These are phyloP conservation scores for Acheta domesticus DNA, from an alignment of 2,888 invertebrate genomes.

Conservation along the genomic window DNA sequence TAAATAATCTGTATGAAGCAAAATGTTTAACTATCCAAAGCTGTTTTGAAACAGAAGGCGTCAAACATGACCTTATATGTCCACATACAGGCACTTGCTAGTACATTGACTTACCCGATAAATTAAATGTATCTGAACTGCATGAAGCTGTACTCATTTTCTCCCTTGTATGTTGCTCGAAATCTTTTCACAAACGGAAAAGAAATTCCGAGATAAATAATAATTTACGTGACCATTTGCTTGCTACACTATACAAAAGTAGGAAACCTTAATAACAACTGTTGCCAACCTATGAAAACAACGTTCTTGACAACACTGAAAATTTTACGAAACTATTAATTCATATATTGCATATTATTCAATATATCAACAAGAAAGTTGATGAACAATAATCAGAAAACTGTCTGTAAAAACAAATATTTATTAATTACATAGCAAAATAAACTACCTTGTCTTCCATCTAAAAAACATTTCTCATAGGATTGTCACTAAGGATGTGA, in stretches of 20 bases:
- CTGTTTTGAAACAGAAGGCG: neutral
- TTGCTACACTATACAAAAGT: slow-evolving; percentile 10
- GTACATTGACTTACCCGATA: slow-evolving; percentile 36
- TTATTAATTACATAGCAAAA: neutral
- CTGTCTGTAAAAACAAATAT: too few relatives aligned
- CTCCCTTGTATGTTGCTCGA: slow-evolving; percentile 31
- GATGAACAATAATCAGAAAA: too few relatives aligned
- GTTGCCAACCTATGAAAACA: neutral
- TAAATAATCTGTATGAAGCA: too few relatives aligned
- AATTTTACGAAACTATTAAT: neutral
- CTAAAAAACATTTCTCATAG: neutral
- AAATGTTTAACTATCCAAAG: too few relatives aligned
- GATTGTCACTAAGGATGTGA: neutral
- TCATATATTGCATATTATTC: too few relatives aligned
- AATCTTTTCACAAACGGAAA: slow-evolving; percentile 36
- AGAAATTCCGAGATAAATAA: slow-evolving; percentile 18
- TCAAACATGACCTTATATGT: slow-evolving; percentile 11
- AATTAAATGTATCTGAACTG: slow-evolving; percentile 37
- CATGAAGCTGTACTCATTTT: slow-evolving; percentile 39
- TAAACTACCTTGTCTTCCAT: neutral
- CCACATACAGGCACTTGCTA: slow-evolving; percentile 19
- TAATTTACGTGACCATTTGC: slow-evolving; percentile 32
- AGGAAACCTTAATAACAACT: slow-evolving; percentile 18
- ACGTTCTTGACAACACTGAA: neutral
- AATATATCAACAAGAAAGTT: too few relatives aligned